A percentile compares a stretch with the other conserved stretches of the same genome.
Evolutionary conservation across 2,888 invertebrate species (phyloP).

Genomic region (Ormia ochracea): DNA sequence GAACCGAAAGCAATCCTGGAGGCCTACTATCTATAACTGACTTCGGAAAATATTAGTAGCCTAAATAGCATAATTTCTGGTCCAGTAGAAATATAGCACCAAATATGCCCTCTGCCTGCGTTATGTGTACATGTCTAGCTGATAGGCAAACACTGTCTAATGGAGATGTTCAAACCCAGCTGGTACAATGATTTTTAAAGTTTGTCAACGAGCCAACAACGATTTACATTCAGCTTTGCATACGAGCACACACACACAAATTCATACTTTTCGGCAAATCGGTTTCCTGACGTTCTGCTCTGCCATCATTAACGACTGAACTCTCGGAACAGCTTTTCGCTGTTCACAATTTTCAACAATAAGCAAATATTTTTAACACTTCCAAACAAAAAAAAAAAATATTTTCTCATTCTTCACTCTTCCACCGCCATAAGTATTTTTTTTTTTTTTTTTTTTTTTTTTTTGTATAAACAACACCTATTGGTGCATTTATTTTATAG

Average conservation of each 20-base stretch:
- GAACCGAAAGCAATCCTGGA: too few relatives aligned
- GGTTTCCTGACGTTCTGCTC: neutral
- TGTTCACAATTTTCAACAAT: neutral
- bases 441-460: too few relatives aligned
- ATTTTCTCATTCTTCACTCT: constrained; percentile 5
- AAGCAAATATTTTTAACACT: neutral
- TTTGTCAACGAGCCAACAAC: neutral
- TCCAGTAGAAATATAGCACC: neutral
- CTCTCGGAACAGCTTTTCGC: neutral
- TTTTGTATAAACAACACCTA: too few relatives aligned
- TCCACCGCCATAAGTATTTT: neutral
- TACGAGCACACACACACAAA: neutral
- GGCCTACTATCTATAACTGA: too few relatives aligned
- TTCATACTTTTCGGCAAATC: neutral
- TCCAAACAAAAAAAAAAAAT: neutral
- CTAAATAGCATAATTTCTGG: too few relatives aligned
- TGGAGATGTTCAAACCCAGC: constrained; percentile 51
- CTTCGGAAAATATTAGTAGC: too few relatives aligned
- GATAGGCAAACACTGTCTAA: constrained; percentile 57
- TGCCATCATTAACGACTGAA: neutral
- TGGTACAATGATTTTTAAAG: constrained; percentile 19
- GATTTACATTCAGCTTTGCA: constrained; percentile 10
- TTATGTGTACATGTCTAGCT: constrained; percentile 39
- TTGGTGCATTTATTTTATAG: too few relatives aligned
- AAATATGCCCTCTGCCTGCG: neutral